phyloP scores from a whole-genome alignment of 2,888 invertebrate genomes.

The Dryobota labecula region DNA sequence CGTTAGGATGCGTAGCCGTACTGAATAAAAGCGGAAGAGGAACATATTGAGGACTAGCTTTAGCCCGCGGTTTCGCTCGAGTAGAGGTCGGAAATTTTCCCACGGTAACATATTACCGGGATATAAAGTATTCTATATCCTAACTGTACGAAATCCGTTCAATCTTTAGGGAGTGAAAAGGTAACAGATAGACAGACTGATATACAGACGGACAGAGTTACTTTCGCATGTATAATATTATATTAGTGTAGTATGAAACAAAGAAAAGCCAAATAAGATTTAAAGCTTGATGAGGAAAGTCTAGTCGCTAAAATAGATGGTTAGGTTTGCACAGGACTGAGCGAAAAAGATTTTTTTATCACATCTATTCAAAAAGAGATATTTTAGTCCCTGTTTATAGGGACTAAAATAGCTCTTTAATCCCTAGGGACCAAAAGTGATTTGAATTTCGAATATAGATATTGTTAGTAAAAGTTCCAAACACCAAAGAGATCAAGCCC shows the following conservation, averaged over 20 bases:
- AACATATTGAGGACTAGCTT: not conserved
- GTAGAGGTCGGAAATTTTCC: not conserved
- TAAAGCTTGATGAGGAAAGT: not conserved
- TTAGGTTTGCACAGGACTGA: not conserved
- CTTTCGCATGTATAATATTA: too few species aligned
- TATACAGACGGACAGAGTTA: not conserved
- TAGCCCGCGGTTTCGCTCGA: too few species aligned
- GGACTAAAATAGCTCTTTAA: too few species aligned
- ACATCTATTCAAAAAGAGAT: too few species aligned
- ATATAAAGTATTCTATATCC: not conserved
- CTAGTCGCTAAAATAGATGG: not conserved
- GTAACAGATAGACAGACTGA: not conserved
- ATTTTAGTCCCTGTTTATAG: too few species aligned
- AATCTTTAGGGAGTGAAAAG: not conserved
- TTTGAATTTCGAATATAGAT: too few species aligned
- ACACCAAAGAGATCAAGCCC: too few species aligned
- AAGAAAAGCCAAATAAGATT: not conserved
- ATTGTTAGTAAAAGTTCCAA: too few species aligned
- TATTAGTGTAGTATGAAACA: not conserved
- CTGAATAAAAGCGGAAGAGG: slow-evolving; percentile 15
- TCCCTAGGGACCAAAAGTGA: too few species aligned
- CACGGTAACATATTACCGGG: too few species aligned
- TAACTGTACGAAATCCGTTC: not conserved
- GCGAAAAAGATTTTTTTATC: not conserved
- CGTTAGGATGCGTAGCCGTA: not conserved